Evolutionary conservation across 2,888 invertebrate species (phyloP), one percentile per base, ranked within the genome.

Genomic region (Ecliptopera silaceata): DNA sequence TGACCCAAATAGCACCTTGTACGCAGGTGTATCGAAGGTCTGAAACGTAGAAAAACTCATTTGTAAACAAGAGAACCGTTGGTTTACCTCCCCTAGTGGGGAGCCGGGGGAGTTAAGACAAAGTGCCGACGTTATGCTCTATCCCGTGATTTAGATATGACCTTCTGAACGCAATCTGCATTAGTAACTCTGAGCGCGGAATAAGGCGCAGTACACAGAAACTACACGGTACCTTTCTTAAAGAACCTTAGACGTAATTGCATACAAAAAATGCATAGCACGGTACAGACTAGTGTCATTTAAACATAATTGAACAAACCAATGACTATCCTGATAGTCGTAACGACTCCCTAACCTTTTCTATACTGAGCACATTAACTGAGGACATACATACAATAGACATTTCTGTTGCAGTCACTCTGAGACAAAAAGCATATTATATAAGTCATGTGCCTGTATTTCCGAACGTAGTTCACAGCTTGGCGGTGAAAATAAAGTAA

Each of bases 111-210:
- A 82, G 79, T 82, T 77, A 79, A 84, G 85, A 88, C 86, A 88
- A 86, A 86, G 80, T 82, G 80, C 84, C 82, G 82, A 80, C 86
- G 84, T 81, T 82, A 80, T 82, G 77, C 79, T 80, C 79, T 79
- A 82, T 79, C 73, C 86, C 72, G 82, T 86, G 88, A 88, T 89
- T 89, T 88, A 88, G 88, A 86, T 82, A 84, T 84, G 87, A 85
- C 86, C 86, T 84, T 80, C 77, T 80, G 80, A 82, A 84, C 84
- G 80, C 84, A 86, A 86, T 86, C 85, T 85, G 84, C 85, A 83
- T 86, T 86, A 85, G 80, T 80, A 81, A 82, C 78, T 73, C 70
- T 71, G 72, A 62, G 59, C 55, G 64, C 63, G 65, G 77, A 62
- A 65, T 34, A 48, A 36, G 36, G 36, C 8, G 15, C 2, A 10